These are phyloP conservation scores for Lepidurus arcticus DNA, from an alignment of 1,140 invertebrate genomes.

Conservation along the genomic window DNA sequence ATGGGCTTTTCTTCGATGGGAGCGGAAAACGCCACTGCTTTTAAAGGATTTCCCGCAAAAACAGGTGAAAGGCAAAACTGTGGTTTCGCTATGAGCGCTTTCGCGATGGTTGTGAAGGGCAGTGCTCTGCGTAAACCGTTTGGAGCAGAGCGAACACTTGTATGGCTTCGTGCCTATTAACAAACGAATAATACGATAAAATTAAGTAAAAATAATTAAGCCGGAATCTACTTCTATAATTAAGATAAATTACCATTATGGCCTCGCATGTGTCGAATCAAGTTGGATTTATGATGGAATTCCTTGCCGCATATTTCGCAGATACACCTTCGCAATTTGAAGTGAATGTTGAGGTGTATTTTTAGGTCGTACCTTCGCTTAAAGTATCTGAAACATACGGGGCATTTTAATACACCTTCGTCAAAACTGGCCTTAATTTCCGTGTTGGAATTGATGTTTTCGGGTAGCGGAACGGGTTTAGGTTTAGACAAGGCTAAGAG, in stretches of 20 bases:
- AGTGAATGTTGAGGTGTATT: not conserved
- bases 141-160: not conserved
- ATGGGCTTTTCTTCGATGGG: not conserved
- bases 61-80: not conserved
- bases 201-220: not conserved
- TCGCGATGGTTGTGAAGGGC: not conserved
- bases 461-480: not conserved
- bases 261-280: conserved; percentile 3
- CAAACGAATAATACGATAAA: not conserved
- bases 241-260: not conserved
- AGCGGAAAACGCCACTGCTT: not conserved
- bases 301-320: conserved; percentile 7
- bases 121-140: not conserved
- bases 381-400: not conserved
- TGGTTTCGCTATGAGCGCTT: not conserved
- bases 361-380: not conserved
- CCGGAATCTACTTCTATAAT: not conserved
- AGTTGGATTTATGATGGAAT: not conserved
- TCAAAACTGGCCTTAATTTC: not conserved
- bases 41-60: not conserved
- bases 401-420: not conserved
- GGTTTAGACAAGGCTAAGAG: not conserved
- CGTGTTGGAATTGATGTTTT: not conserved
- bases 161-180: not conserved
- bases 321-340: not conserved